A percentile compares a stretch with the other conserved stretches of the same genome.
These are phyloP conservation scores for Sinocyclocheilus maitianheensis DNA, from an alignment of 2,113 vertebrate genomes.

Conservation along the genomic window DNA sequence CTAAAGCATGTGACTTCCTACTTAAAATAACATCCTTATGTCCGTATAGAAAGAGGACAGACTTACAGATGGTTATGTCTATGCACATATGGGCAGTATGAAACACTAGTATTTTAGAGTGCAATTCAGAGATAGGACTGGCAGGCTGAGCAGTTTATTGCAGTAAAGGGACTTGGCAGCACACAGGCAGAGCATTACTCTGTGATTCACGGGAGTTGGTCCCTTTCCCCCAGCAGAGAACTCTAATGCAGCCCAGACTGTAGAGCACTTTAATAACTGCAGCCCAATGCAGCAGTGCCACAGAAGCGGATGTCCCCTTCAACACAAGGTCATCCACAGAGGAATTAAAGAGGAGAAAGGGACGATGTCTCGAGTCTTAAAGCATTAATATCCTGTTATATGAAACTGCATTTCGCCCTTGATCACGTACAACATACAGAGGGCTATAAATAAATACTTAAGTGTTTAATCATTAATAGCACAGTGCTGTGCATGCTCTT, in stretches of 20 bases:
- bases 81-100: constrained; percentile 39
- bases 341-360: background rate
- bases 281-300: constrained; percentile 20
- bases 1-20: background rate
- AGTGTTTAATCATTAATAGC: constrained; percentile 11
- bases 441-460: constrained; percentile 33
- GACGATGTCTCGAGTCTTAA: background rate
- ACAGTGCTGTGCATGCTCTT: background rate
- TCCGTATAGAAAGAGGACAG: background rate
- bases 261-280: constrained; percentile 39
- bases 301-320: constrained; percentile 10
- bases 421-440: background rate
- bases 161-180: constrained; percentile 62
- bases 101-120: constrained; percentile 28
- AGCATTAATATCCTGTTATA: background rate
- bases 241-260: constrained; percentile 14
- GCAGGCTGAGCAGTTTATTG: constrained; percentile 19
- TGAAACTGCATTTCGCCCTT: background rate
- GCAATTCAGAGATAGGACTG: constrained; percentile 31
- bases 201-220: constrained; percentile 27
- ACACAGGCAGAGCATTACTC: constrained; percentile 40
- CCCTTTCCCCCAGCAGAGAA: constrained; percentile 4
- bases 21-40: background rate
- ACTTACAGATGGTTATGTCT: constrained; percentile 27
- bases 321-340: constrained; percentile 39